Conservation (phyloP, 2,888 invertebrate genomes). For the Brachyptera risi region DNA sequence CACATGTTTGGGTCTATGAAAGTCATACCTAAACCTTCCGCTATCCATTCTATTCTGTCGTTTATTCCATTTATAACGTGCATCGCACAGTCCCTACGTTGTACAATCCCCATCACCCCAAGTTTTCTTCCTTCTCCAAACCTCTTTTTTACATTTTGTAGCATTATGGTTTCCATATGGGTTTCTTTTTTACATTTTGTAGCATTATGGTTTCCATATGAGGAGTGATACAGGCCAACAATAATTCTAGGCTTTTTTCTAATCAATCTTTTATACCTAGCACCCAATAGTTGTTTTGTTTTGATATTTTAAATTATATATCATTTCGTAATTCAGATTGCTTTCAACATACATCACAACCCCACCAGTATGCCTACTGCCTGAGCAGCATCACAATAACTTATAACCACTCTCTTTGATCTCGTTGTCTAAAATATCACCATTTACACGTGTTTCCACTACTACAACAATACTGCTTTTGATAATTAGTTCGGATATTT, state of each 20-base stretch:
- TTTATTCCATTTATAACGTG: too few species aligned
- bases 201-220: slow-evolving; percentile 3
- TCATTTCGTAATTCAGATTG: slow-evolving; percentile 12
- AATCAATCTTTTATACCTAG: background rate
- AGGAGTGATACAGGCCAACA: background rate
- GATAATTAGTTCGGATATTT: slow-evolving; percentile 19
- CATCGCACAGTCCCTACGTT: too few species aligned
- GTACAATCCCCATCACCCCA: too few species aligned
- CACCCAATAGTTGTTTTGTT: background rate
- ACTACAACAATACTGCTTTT: slow-evolving; percentile 23
- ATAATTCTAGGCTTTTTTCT: background rate
- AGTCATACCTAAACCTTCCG: too few species aligned
- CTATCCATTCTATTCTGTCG: too few species aligned
- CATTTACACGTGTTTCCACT: slow-evolving; percentile 27
- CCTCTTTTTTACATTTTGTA: too few species aligned
- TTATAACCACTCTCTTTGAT: slow-evolving; percentile 26
- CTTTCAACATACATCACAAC: slow-evolving; percentile 27
- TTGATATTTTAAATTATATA: background rate
- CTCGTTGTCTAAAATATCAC: slow-evolving; percentile 23
- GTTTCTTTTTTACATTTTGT: too few species aligned
- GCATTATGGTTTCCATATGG: too few species aligned
- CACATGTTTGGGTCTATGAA: too few species aligned
- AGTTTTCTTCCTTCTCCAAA: too few species aligned
- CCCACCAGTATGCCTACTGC: slow-evolving; percentile 29
- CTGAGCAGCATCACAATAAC: slow-evolving; percentile 26